phyloP scores from a whole-genome alignment of 2,113 vertebrate genomes.

The Tautogolabrus adspersus region DNA sequence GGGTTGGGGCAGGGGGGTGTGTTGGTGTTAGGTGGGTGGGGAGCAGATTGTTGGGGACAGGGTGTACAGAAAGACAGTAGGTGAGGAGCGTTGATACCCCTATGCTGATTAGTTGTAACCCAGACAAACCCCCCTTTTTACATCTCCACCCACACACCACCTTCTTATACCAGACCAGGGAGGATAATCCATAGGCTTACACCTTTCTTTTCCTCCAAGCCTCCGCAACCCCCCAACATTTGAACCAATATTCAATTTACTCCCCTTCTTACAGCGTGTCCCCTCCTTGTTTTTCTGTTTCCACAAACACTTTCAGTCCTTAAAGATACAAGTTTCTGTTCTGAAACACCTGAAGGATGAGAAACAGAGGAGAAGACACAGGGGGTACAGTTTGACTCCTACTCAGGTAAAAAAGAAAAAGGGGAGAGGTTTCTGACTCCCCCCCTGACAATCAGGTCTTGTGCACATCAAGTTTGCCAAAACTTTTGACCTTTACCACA shows the following conservation, averaged over 20 bases:
- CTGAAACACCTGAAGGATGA: conserved; percentile 48
- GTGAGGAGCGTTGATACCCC: conserved; percentile 59
- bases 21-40: conserved; percentile 18
- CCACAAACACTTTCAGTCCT: conserved; percentile 11
- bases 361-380: conserved; percentile 29
- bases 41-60: conserved; percentile 71
- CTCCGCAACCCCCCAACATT: conserved; percentile 24
- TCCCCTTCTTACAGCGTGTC: conserved; percentile 40
- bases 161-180: conserved; percentile 68
- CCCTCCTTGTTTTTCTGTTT: conserved; percentile 37
- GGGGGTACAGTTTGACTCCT: conserved; percentile 7
- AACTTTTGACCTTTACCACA: conserved; percentile 31
- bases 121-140: conserved; percentile 27
- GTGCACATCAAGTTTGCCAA: conserved; percentile 14
- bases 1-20: conserved; percentile 9
- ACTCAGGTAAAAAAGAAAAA: conserved; percentile 33
- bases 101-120: conserved; percentile 73
- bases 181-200: conserved; percentile 76
- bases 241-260: conserved; percentile 65
- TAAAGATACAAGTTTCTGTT: conserved; percentile 50
- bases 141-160: conserved; percentile 55
- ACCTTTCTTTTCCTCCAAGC: conserved; percentile 62
- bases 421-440: conserved; percentile 15
- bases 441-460: conserved; percentile 13
- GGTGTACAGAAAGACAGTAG: conserved; percentile 65